Evolutionary conservation across 1,140 invertebrate species (phyloP).

Genomic region (Bombus confusus): DNA sequence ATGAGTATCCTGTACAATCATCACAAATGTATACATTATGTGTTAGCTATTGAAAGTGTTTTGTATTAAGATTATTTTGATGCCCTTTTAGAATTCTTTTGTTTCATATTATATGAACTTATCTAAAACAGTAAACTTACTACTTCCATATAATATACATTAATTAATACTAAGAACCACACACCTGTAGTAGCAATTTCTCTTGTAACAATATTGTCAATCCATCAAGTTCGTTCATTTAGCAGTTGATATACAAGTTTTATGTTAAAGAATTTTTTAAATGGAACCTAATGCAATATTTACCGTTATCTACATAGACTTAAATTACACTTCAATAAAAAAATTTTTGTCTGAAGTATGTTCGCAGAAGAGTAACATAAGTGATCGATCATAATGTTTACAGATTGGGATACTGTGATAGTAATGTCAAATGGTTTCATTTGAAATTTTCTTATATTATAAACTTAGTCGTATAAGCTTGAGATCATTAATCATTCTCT

Average conservation of each 20-base stretch:
- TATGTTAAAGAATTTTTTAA: conserved; percentile 45
- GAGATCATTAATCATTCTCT: conserved; percentile 13
- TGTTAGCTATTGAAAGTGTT: conserved; percentile 21
- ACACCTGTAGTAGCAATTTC: not conserved
- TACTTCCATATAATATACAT: conserved; percentile 50
- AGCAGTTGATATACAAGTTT: not conserved
- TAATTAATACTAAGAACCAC: conserved; percentile 38
- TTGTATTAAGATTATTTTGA: conserved; percentile 14
- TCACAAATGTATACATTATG: conserved; percentile 23
- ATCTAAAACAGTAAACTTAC: conserved; percentile 16
- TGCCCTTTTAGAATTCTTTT: conserved; percentile 10
- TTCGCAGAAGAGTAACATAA: not conserved
- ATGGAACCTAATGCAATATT: conserved; percentile 39
- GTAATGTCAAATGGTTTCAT: conserved; percentile 34
- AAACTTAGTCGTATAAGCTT: conserved; percentile 3
- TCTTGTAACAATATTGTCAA: conserved; percentile 5
- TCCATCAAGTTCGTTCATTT: not conserved
- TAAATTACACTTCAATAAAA: conserved; percentile 1
- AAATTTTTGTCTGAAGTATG: not conserved
- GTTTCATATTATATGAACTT: conserved; percentile 6
- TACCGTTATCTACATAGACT: not conserved
- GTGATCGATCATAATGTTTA: conserved; percentile 6
- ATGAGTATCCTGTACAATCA: conserved; percentile 29
- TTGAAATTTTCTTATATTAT: conserved; percentile 25
- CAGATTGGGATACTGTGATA: conserved; percentile 35